Base-by-base conservation (phyloP, 53 echinoderm and acorn worm species). In the Echinarachnius parma region DNA sequence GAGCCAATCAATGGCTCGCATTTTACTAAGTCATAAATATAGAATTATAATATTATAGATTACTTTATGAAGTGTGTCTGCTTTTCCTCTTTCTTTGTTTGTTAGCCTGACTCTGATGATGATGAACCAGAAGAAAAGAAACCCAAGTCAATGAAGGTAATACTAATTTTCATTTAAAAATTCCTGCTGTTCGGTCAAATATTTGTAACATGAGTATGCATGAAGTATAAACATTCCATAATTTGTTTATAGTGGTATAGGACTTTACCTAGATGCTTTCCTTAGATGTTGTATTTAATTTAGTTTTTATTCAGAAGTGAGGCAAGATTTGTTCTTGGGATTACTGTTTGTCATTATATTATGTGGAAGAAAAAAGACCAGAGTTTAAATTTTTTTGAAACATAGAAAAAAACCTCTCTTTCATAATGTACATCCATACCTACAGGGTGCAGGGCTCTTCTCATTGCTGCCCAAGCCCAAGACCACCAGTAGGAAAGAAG, bases 21-120 rank as follows among this genome's bases (percentile, higher is more conserved):
- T 21, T 18, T 53, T 20, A 53, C 21, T 18, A 16, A 20, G 13
- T 53, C 19, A 1, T 18, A 9, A 9, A 20, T n/a, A 15, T 53
- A 21, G 53, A 53, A 21, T 53, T 61, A 3, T 21, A 26, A 13
- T 27, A 9, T 56, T 26, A n/a, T n/a, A n/a, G n/a, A n/a, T n/a
- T n/a, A n/a, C n/a, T 27, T 10, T 24, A 26, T 29, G 30, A 27
- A 28, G 27, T 27, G 20, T 28, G 14, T 28, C 29, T 34, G 4
- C 28, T 15, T 64, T 26, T 45, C n/a, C 16, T 26, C 25, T 30
- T 13, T 69, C 34, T n/a, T n/a, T n/a, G n/a, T n/a, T n/a, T n/a
- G n/a, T n/a, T 39, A 87, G 82, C 82, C 82, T 49, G 82, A 78
- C 31, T 87, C 87, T 44, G 93, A 93, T 72, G 92, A 92, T 2